These are phyloP conservation scores for Copidosoma floridanum DNA, from an alignment of 1,140 invertebrate genomes.

Conservation along the genomic window DNA sequence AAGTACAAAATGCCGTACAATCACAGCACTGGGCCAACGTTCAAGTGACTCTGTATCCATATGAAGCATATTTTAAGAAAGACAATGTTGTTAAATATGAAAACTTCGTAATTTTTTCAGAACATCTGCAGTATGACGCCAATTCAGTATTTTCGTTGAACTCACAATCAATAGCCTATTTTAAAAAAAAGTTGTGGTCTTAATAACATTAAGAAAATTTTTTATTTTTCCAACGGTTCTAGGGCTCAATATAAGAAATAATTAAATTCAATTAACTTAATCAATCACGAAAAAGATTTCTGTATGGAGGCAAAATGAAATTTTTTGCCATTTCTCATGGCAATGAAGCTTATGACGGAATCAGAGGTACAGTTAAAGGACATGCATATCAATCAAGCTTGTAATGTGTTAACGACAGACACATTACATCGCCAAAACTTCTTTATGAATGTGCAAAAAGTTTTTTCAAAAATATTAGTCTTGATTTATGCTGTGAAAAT, in stretches of 20 bases:
- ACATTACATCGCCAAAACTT: background rate
- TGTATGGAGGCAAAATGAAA: background rate
- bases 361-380: background rate
- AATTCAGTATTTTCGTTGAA: slow-evolving; percentile 1
- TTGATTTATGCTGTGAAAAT: too few relatives aligned
- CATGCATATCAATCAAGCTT: too few relatives aligned
- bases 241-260: slow-evolving; percentile 9
- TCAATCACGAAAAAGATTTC: slow-evolving; percentile 3
- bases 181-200: background rate
- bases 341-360: background rate
- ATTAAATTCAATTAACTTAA: slow-evolving; percentile 6
- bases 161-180: too few relatives aligned
- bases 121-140: slow-evolving; percentile 5
- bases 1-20: slow-evolving; percentile 12
- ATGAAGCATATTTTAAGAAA: slow-evolving; percentile 16
- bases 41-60: slow-evolving; percentile 15
- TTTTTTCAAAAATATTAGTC: slow-evolving; percentile 5
- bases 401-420: too few relatives aligned
- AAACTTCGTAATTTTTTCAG: slow-evolving; percentile 19
- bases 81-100: slow-evolving; percentile 1
- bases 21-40: too few relatives aligned
- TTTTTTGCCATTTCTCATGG: slow-evolving; percentile 1
- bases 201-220: background rate
- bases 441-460: too few relatives aligned
- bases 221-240: slow-evolving; percentile 6